Percentiles rank a stretch among this genome's conserved stretches.
Conservation (phyloP, 2,797 vertebrate genomes). For the Mormyrus hasselquistii region DNA sequence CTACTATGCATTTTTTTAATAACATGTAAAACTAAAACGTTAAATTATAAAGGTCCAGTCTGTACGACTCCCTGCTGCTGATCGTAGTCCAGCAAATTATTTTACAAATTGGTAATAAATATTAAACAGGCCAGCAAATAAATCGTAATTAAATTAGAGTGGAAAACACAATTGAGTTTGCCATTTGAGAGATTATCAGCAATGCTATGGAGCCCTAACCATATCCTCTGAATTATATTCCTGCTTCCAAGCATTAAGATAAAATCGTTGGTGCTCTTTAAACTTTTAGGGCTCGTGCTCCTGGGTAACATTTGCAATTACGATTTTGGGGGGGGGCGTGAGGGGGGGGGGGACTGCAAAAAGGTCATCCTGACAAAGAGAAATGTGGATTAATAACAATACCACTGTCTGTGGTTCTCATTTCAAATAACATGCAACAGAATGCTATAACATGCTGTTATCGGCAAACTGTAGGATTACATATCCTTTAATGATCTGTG, state of each 20-base stretch:
- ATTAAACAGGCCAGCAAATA: neutral
- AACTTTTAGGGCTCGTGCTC: neutral
- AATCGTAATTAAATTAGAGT: slow-evolving; percentile 8
- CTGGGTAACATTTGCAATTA: neutral
- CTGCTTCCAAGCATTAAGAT: slow-evolving; percentile 2
- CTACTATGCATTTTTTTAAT: neutral
- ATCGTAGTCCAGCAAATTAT: neutral
- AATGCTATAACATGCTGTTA: neutral
- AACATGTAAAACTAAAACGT: neutral
- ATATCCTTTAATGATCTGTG: neutral
- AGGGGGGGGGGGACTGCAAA: neutral
- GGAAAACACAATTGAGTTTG: slow-evolving; percentile 2
- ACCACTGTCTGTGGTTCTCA: neutral
- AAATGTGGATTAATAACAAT: neutral
- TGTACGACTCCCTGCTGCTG: neutral
- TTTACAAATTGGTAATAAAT: slow-evolving; percentile 1
- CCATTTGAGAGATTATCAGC: neutral
- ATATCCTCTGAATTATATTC: neutral
- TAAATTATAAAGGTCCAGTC: slow-evolving; percentile 1
- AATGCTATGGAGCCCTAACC: neutral
- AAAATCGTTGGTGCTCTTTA: neutral
- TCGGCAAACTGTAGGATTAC: neutral
- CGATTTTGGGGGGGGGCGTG: neutral
- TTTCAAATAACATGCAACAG: neutral
- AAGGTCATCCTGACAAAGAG: slow-evolving; percentile 4